A percentile compares a stretch with the other conserved stretches of the same genome.
phyloP scores from a whole-genome alignment of 2,888 invertebrate genomes.

The Abrostola triplasia region DNA sequence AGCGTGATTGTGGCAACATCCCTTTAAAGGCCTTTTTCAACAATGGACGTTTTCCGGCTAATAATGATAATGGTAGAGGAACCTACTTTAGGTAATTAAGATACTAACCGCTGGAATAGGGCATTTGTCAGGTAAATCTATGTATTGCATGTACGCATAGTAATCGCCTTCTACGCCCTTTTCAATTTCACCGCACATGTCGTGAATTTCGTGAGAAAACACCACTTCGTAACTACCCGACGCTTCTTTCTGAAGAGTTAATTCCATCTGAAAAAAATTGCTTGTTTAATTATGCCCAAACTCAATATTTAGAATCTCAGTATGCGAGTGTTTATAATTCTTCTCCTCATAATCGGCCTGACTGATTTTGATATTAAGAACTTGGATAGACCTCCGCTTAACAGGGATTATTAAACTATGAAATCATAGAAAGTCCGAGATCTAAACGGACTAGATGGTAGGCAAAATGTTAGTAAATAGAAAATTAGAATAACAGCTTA shows the following conservation, averaged over 20 bases:
- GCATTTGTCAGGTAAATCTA: constrained; percentile 67
- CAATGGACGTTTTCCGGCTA: too few species aligned
- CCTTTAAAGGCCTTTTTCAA: too few species aligned
- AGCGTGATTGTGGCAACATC: too few species aligned
- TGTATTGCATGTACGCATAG: constrained; percentile 58
- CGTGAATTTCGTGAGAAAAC: constrained; percentile 65
- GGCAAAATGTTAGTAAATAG: constrained; percentile 1
- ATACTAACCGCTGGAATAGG: constrained; percentile 70
- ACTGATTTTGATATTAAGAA: background rate
- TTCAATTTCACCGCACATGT: constrained; percentile 66
- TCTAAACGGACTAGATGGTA: background rate
- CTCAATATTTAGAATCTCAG: too few species aligned
- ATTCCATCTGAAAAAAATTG: constrained; percentile 61
- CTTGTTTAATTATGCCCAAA: background rate
- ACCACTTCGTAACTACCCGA: constrained; percentile 64
- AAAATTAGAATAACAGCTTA: constrained; percentile 44
- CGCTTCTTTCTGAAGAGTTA: constrained; percentile 65
- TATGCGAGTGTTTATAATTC: background rate
- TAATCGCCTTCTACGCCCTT: constrained; percentile 61
- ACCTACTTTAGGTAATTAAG: background rate
- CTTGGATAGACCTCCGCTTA: too few species aligned
- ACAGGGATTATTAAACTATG: too few species aligned
- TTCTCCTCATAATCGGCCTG: background rate
- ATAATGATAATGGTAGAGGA: too few species aligned
- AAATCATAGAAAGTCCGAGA: too few species aligned